Evolutionary conservation across 2,888 invertebrate species (phyloP), one percentile per base, ranked within the genome.

Genomic region (Leptura quadrifasciata): DNA sequence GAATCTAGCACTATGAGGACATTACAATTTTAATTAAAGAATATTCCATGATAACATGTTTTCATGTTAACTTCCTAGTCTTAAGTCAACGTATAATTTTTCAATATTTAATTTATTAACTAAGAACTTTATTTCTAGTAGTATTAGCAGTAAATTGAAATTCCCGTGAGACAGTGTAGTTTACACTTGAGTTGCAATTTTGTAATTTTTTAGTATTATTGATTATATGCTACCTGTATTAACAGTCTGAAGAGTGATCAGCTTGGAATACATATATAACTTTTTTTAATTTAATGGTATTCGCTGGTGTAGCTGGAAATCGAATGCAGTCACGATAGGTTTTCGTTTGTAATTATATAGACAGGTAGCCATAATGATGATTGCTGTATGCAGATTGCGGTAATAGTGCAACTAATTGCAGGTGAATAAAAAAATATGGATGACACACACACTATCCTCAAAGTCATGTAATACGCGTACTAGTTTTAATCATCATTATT

Each of bases 281-380:
- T 77, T 74, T 79, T 74, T 74, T 72, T 55, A 61, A 76, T 78
- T 58, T 80, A 82, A 82, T 81, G 82, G 81, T 74, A 80, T 83
- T 81, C 76, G 76, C 76, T 77, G 77, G 77, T 79, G 77, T 76
- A 75, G 81, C 79, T 84, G 82, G 82, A 85, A 86, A 86, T 86
- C 85, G 86, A 86, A 87, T 86, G 86, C 86, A 87, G 88, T 87
- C 88, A 88, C 88, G 88, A 87, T 86, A 88, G 85, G 86, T 87
- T 88, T 87, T 88, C 87, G 84, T 85, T 81, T 79, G 82, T 85
- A 86, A 85, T 84, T 85, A 85, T 84, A 84, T 77, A 82, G 82
- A 85, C 83, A 83, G 83, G 82, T 85, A 80, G 84, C 83, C 84
- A 84, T 86, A 86, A 87, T 86, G 86, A 84, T 86, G 86, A 87